These are phyloP conservation scores for Netelia inedita DNA, from an alignment of 2,888 invertebrate genomes.

Conservation along the genomic window DNA sequence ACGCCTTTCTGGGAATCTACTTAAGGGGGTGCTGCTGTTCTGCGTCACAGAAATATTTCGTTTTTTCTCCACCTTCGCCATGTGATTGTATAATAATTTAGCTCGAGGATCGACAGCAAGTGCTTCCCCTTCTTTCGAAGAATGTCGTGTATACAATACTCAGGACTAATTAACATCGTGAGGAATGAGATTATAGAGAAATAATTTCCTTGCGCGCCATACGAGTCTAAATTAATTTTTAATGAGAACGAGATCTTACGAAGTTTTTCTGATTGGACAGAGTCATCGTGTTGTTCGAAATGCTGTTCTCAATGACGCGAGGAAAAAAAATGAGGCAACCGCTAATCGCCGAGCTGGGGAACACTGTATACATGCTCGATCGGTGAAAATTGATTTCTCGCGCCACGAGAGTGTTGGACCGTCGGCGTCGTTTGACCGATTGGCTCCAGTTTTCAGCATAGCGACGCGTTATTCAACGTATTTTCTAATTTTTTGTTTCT, in stretches of 20 bases:
- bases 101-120: conserved; percentile 46
- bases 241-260: conserved; percentile 30
- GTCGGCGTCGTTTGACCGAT: conserved; percentile 63
- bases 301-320: conserved; percentile 27
- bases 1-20: conserved; percentile 67
- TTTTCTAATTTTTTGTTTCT: conserved; percentile 28
- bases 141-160: not conserved
- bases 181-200: not conserved
- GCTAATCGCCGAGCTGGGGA: conserved; percentile 1
- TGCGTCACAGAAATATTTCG: conserved; percentile 18
- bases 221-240: conserved; percentile 17
- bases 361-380: conserved; percentile 44
- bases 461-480: conserved; percentile 22
- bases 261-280: conserved; percentile 35
- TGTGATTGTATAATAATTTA: conserved; percentile 53
- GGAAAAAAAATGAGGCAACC: not conserved
- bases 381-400: conserved; percentile 68
- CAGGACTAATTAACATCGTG: no score
- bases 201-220: not conserved
- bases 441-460: conserved; percentile 57
- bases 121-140: not conserved
- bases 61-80: conserved; percentile 5
- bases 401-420: conserved; percentile 48
- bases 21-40: conserved; percentile 46
- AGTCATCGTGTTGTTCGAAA: conserved; percentile 32